Percentiles rank a stretch among this genome's conserved stretches.
These are phyloP conservation scores for Paratilapia polleni DNA, from an alignment of 2,113 vertebrate genomes.

Conservation along the genomic window DNA sequence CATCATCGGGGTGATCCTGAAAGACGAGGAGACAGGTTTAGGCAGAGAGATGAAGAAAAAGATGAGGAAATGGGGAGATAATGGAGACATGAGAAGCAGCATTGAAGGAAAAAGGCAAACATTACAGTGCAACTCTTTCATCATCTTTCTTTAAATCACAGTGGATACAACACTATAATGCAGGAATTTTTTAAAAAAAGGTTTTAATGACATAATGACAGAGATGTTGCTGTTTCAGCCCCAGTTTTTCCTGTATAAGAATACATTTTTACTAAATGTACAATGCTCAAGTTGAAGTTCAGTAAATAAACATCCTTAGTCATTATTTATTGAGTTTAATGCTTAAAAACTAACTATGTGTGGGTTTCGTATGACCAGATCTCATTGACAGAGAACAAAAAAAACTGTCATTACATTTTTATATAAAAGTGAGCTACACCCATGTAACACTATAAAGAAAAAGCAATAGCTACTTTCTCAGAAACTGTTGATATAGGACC, in stretches of 20 bases:
- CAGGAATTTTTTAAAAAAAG: neutral
- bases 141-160: neutral
- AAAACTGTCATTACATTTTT: too few species aligned
- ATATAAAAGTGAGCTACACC: too few species aligned
- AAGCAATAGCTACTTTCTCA: too few species aligned
- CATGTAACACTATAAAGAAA: too few species aligned
- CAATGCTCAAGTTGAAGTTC: neutral
- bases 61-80: neutral
- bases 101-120: neutral
- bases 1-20: constrained; percentile 89
- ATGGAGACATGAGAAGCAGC: neutral
- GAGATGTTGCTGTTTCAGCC: too few species aligned
- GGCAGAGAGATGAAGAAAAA: neutral
- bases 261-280: neutral
- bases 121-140: neutral
- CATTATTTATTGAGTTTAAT: too few species aligned
- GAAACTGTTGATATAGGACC: too few species aligned
- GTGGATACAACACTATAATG: neutral
- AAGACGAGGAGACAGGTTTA: neutral
- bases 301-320: neutral
- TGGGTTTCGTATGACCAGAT: too few species aligned
- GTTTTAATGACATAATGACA: too few species aligned
- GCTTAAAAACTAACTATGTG: too few species aligned
- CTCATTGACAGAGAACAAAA: too few species aligned
- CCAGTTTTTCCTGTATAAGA: too few species aligned